Percentiles rank a stretch among this genome's conserved stretches.
Evolutionary conservation across 2,888 invertebrate species (phyloP).

Genomic region (Zygogramma bicolorata): DNA sequence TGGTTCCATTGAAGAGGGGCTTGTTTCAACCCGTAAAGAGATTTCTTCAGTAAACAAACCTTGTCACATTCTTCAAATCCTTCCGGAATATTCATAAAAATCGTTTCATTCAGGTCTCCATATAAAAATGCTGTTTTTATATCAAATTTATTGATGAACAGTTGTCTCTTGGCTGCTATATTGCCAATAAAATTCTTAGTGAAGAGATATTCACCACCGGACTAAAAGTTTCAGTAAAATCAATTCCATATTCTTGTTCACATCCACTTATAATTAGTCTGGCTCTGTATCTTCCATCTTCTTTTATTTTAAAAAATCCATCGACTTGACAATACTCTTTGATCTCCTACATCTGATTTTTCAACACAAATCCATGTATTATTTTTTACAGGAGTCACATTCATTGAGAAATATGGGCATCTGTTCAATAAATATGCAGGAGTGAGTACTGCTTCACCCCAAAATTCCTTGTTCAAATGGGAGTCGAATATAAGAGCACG

Average conservation of each 20-base stretch:
- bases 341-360: conserved; percentile 30
- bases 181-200: conserved; percentile 5
- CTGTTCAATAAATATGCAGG: too few relatives aligned
- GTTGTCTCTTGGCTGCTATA: background rate
- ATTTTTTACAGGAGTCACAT: too few relatives aligned
- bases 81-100: conserved; percentile 3
- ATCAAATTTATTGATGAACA: background rate
- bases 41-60: conserved; percentile 6
- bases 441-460: too few relatives aligned
- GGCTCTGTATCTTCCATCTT: conserved; percentile 33
- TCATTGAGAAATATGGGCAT: conserved; percentile 43
- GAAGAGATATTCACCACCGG: conserved; percentile 25
- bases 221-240: conserved; percentile 36
- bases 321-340: conserved; percentile 32
- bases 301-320: conserved; percentile 37
- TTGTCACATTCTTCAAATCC: background rate
- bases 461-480: too few relatives aligned
- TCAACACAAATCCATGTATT: conserved; percentile 43
- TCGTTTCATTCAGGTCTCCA: conserved; percentile 9
- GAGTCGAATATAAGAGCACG: too few relatives aligned
- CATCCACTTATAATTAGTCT: conserved; percentile 34
- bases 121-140: conserved; percentile 4
- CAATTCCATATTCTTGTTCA: conserved; percentile 29
- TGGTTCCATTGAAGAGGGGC: background rate
- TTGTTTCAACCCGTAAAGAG: conserved; percentile 13